Evolutionary conservation across 2,888 invertebrate species (phyloP), one percentile per base, ranked within the genome.

Genomic region (Tetheella fluctuosa): DNA sequence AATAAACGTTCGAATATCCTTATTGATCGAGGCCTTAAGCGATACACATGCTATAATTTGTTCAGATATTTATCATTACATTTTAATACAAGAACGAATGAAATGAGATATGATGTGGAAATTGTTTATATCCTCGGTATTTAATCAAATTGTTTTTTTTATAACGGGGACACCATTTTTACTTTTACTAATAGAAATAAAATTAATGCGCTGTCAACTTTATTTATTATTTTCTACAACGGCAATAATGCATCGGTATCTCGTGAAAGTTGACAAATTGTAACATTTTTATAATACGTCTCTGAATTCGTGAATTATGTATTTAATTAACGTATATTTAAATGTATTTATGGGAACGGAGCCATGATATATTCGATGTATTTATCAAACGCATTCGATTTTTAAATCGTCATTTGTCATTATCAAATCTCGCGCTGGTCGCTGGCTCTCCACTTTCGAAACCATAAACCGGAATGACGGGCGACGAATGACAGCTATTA

Each of bases 381-480:
- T 69, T 65, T 66, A 68, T 68, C 61, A 57, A 20, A 53, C 23
- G 37, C 23, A 61, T 65, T 69, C 65, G 60, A 56, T 74, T 80
- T 78, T 78, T 71, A 70, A 79, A 74, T 70, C 79, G 77, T 76
- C 77, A 79, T 81, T 73, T 75, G 72, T 83, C 76, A 77, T 76
- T 83, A 82, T 78, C 79, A 68, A 76, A 76, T 75, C 67, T 71
- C 63, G 64, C 25, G n/a, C 64, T 59, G 52, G 52, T 57, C 53
- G 69, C 70, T 61, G 54, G 65, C 73, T 80, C 67, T 73, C 77
- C 64, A 81, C 87, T 89, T 89, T 89, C 89, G 79, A 87, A 88
- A 87, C 70, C 76, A 71, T 73, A 75, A 82, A 84, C 85, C 84
- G 83, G 87, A 79, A 81, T 85, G 74, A 79, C 70, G 61, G 72